Evolutionary conservation across 1,140 invertebrate species (phyloP).

Genomic region (Amphibalanus amphitrite): DNA sequence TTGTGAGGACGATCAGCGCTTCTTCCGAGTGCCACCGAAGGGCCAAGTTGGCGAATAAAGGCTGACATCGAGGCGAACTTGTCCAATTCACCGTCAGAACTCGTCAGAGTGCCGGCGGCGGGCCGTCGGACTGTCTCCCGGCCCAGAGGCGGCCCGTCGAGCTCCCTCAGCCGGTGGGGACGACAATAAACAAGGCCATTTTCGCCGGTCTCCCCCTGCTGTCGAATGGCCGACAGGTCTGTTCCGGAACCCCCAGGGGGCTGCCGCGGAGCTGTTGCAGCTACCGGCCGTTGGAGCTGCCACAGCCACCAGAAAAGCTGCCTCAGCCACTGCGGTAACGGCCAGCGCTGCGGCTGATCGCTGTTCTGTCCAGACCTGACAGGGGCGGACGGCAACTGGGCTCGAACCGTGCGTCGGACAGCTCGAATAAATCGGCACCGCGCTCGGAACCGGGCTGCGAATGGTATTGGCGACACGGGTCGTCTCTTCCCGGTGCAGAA

Average conservation of each 20-base stretch:
- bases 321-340: no score
- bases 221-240: not conserved
- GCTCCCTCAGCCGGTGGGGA: no score
- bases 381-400: no score
- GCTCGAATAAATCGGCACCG: not conserved
- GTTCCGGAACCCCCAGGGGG: no score
- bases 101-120: not conserved
- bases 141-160: not conserved
- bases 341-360: no score
- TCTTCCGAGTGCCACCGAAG: not conserved
- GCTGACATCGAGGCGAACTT: not conserved
- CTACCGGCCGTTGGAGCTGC: no score
- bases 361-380: no score
- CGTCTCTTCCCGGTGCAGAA: not conserved
- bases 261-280: no score
- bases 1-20: not conserved
- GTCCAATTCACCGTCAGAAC: not conserved
- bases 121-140: not conserved
- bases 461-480: not conserved
- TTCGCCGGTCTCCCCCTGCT: not conserved
- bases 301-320: no score
- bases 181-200: not conserved
- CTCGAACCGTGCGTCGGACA: not conserved
- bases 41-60: not conserved
- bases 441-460: not conserved